Evolutionary conservation across 2,113 vertebrate genomes (phyloP), one percentile per base, ranked within the genome.

Genomic region (Cygnus buccinator): DNA sequence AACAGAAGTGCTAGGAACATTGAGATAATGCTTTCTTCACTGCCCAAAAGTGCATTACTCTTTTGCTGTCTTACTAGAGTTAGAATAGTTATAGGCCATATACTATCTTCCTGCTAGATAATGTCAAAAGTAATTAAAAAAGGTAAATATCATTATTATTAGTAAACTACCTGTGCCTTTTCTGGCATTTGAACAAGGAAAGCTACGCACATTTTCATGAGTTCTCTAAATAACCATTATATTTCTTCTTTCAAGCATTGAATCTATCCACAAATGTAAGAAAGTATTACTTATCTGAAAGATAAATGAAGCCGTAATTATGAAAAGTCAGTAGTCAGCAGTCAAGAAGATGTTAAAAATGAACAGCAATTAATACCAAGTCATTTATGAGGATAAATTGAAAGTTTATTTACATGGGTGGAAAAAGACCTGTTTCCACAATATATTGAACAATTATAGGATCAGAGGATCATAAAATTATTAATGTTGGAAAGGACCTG

Each of bases 251-350:
- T 44, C 21, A 88, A 90, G 28, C 31, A 74, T 9, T 87, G 29
- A 65, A 19, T 95, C 35, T 90, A 37, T 71, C 73, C 73, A 76
- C 48, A 95, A 88, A 70, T 77, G 26, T 86, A 90, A 90, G 65
- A 48, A 84, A 91, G 55, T 89, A 68, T 70, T 66, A 62, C 13
- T 70, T 35, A 86, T 70, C 67, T 71, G 72, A 93, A 95, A 77
- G 63, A 61, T 50, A 93, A 93, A 89, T 86, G 73, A 21, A 76
- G 23, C 0, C 0, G 5, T 88, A 84, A 70, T 84, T 86, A 66
- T 21, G 28, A 59, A 89, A 88, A 86, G 63, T 88, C 75, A 83
- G n/a, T 17, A 91, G 43, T 78, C 55, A 81, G 54, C 52, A 74
- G 63, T 70, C 63, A 88, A 88, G 50, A 21, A 67, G 73, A 52